Evolutionary conservation across 2,797 vertebrate species (phyloP), one percentile per base, ranked within the genome.

Genomic region (Liparis tanakae): DNA sequence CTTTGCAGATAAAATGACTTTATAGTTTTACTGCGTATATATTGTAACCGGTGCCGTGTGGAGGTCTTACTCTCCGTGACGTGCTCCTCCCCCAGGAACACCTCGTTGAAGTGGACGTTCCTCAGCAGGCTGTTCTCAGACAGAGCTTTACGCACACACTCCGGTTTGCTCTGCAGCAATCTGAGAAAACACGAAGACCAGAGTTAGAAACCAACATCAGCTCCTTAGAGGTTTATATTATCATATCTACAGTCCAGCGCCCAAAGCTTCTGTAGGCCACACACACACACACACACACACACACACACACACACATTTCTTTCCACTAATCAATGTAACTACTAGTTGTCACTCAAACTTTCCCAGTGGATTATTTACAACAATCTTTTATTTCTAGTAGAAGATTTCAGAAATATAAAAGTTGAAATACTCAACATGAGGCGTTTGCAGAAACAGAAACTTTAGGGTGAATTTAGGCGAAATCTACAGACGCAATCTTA

Each of bases 11-110:
- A 13, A 34, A 22, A 30, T 25, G 6, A 30, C 41, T 17, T 18
- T 48, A 7, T 39, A 20, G 34, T 41, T 22, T 63, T 17, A 15
- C 6, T 30, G 4, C 12, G 15, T 10, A 46, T 18, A 22, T 50
- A 46, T 30, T 37, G 20, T 43, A 14, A 17, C 8, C 3, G 59
- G 43, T 6, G 46, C 41, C 7, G 55, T 20, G 6, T 48, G 4
- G 18, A 43, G 4, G 60, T 63, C 90, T 88, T 92, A 98, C 98
- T 93, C 92, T 99, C 98, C 63, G 92, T 92, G 54, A 96, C 88
- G 17, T 87, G 79, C 36, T 97, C 94, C 67, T 99, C 98, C 67
- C 96, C 95, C 62, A 94, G 88, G 91, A 99, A 99, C 74, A 82
- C 91, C 88, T 97, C 96, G 79, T 94, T 91, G 90, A 99, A 99